Conservation (phyloP, 2,113 vertebrate species). For the Fregetta grallaria region DNA sequence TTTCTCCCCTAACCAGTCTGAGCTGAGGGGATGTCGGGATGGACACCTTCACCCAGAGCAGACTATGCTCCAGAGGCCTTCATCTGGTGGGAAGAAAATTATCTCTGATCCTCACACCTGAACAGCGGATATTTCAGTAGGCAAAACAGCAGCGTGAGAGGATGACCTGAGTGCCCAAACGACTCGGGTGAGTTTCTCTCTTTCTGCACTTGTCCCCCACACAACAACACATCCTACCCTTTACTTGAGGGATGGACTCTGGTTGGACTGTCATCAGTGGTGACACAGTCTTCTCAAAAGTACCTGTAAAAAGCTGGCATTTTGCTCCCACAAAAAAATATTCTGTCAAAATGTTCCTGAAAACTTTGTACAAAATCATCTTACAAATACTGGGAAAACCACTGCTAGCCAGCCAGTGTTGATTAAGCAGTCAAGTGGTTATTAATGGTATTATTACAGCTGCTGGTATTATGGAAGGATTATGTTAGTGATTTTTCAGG, state of each 20-base stretch:
- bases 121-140: background rate
- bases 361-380: background rate
- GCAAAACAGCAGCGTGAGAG: background rate
- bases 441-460: constrained; percentile 58
- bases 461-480: constrained; percentile 13
- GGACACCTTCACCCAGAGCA: background rate
- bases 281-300: background rate
- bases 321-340: background rate
- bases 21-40: background rate
- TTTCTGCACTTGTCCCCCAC: background rate
- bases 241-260: background rate
- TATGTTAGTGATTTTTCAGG: constrained; percentile 22
- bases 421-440: background rate
- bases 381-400: background rate
- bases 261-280: background rate
- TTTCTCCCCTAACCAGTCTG: background rate
- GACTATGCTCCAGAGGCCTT: background rate
- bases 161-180: background rate
- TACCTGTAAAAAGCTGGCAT: background rate
- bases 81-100: background rate
- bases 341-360: background rate
- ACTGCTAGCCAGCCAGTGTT: background rate
- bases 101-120: accelerated
- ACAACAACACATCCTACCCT: accelerated
- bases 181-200: accelerated